phyloP scores from a whole-genome alignment of 2,113 vertebrate species.

The Phycodurus eques region DNA sequence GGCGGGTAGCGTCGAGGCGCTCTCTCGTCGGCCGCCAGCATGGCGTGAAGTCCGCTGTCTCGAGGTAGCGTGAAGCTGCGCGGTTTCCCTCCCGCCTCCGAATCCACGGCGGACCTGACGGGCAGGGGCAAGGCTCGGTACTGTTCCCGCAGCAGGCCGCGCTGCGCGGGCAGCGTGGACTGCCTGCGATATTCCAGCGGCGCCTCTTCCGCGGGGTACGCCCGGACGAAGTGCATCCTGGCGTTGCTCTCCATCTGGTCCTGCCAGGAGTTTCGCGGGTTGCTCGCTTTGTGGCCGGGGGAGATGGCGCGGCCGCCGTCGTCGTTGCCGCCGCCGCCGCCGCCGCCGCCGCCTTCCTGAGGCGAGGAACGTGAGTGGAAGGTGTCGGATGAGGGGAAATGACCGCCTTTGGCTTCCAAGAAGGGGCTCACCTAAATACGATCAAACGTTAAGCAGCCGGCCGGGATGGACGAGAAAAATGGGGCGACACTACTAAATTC shows the following conservation, averaged over 20 bases:
- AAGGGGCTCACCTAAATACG: conserved; percentile 81
- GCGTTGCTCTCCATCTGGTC: conserved; percentile 93
- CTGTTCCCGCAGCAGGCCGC: conserved; percentile 88
- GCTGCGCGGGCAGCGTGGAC: conserved; percentile 90
- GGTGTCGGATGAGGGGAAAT: conserved; percentile 91
- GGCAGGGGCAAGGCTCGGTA: conserved; percentile 81
- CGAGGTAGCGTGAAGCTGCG: conserved; percentile 95
- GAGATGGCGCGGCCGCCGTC: no score
- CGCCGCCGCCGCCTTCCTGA: conserved; percentile 80
- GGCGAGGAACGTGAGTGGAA: conserved; percentile 94
- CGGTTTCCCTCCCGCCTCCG: conserved; percentile 77
- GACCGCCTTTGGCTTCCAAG: conserved; percentile 88
- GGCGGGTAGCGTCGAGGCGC: conserved; percentile 78
- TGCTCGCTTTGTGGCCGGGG: conserved; percentile 79
- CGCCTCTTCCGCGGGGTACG: conserved; percentile 86
- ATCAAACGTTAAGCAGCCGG: not conserved
- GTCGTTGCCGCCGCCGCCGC: conserved; percentile 61
- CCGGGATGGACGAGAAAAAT: no score
- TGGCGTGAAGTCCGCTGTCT: conserved; percentile 92
- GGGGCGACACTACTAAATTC: no score
- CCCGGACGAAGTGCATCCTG: conserved; percentile 93
- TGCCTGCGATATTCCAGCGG: conserved; percentile 89
- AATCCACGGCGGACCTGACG: conserved; percentile 55
- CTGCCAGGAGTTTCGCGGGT: conserved; percentile 93
- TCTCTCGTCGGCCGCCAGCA: conserved; percentile 79